Evolutionary conservation across 2,888 invertebrate species (phyloP).

Genomic region (Pimpla rufipes): DNA sequence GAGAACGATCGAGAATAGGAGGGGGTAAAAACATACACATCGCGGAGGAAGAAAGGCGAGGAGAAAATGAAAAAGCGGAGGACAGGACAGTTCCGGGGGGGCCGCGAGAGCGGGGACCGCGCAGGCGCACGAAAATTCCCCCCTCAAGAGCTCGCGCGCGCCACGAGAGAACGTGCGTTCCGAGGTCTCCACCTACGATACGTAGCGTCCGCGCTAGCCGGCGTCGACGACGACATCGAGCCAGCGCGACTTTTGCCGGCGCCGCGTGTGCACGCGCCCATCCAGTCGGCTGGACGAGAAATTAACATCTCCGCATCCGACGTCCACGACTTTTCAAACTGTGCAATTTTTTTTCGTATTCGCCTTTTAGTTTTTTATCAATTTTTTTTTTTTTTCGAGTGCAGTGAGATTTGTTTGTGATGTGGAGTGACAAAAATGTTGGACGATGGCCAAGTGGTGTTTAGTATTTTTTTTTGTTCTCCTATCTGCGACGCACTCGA

Average conservation of each 20-base stretch:
- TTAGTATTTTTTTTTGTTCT: too few relatives aligned
- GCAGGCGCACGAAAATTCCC: slow-evolving; percentile 75
- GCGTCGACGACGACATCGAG: slow-evolving; percentile 58
- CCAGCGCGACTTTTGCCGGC: slow-evolving; percentile 60
- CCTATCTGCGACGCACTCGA: too few relatives aligned
- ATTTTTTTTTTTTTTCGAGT: not conserved
- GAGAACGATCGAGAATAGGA: not conserved
- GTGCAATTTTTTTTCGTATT: not conserved
- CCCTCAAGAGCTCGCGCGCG: slow-evolving; percentile 32
- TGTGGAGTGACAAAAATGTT: slow-evolving; percentile 39
- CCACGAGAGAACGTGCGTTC: slow-evolving; percentile 50
- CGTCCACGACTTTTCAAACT: not conserved
- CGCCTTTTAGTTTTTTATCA: not conserved
- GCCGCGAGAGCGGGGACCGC: slow-evolving; percentile 74
- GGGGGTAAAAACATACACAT: slow-evolving; percentile 9
- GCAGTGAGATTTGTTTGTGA: not conserved
- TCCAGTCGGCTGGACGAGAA: not conserved
- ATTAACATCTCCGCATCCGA: not conserved
- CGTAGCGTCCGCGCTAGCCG: slow-evolving; percentile 58
- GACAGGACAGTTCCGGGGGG: slow-evolving; percentile 71
- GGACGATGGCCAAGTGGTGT: slow-evolving; percentile 36
- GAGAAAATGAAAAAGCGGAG: slow-evolving; percentile 53
- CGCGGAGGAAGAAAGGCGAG: slow-evolving; percentile 14
- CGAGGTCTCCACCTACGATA: slow-evolving; percentile 63
- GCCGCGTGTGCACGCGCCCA: slow-evolving; percentile 42